These are phyloP conservation scores for Melanophora roralis DNA, from an alignment of 2,888 invertebrate species.

Conservation along the genomic window DNA sequence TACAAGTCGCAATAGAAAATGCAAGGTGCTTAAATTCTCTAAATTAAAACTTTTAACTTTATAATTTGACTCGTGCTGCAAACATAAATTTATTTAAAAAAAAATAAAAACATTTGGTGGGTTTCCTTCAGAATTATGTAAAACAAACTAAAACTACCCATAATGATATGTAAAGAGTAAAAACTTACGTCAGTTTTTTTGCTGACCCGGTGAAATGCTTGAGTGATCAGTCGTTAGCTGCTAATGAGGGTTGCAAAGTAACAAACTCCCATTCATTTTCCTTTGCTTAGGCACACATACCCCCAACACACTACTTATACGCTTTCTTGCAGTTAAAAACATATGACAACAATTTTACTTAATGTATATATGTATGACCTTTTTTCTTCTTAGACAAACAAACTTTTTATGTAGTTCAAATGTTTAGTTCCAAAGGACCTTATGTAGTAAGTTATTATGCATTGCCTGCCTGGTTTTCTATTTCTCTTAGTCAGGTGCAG, in stretches of 20 bases:
- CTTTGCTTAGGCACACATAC: slow-evolving; percentile 6
- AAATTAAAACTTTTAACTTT: slow-evolving; percentile 22
- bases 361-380: background rate
- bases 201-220: slow-evolving; percentile 54
- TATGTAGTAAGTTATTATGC: too few species aligned
- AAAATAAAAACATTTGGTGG: slow-evolving; percentile 49
- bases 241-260: slow-evolving; percentile 48
- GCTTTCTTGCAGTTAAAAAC: slow-evolving; percentile 1
- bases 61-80: slow-evolving; percentile 59
- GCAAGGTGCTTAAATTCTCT: slow-evolving; percentile 34
- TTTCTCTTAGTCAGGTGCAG: slow-evolving; percentile 41
- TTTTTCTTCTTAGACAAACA: background rate
- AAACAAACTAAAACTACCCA: background rate
- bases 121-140: slow-evolving; percentile 35
- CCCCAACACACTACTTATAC: background rate
- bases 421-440: background rate
- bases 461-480: background rate
- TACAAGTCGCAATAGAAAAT: background rate
- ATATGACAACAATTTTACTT: background rate
- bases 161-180: too few species aligned
- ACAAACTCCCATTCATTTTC: slow-evolving; percentile 4
- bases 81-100: slow-evolving; percentile 46
- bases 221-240: slow-evolving; percentile 46
- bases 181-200: slow-evolving; percentile 18
- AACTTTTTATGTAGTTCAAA: slow-evolving; percentile 18